Evolutionary conservation across 1,140 invertebrate species (phyloP).

Genomic region (Coptotermes formosanus): DNA sequence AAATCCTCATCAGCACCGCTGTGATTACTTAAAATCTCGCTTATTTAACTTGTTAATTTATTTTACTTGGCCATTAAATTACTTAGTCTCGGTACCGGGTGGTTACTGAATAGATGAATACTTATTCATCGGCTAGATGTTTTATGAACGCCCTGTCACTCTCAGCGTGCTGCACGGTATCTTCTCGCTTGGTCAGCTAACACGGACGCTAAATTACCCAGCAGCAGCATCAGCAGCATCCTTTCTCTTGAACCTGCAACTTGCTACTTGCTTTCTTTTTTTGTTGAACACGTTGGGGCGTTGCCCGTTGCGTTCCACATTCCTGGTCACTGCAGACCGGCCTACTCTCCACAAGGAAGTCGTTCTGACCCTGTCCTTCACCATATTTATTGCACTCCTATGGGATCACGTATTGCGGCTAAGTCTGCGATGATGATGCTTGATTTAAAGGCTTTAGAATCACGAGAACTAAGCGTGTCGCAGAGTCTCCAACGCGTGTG

Average conservation of each 20-base stretch:
- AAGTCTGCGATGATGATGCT: too few relatives aligned
- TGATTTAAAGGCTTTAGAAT: too few relatives aligned
- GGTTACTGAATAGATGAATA: too few relatives aligned
- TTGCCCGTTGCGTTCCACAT: neutral
- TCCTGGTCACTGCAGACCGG: neutral
- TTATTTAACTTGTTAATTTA: too few relatives aligned
- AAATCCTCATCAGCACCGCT: too few relatives aligned
- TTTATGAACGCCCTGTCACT: neutral
- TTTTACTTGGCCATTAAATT: too few relatives aligned
- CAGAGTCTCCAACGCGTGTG: too few relatives aligned
- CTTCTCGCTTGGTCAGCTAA: constrained; percentile 17
- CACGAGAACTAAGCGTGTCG: too few relatives aligned
- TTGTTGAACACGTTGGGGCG: neutral
- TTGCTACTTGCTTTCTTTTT: constrained; percentile 9
- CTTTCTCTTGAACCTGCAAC: constrained; percentile 6
- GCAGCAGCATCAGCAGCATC: neutral
- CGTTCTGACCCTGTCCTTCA: neutral
- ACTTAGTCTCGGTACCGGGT: too few relatives aligned
- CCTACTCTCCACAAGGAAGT: neutral
- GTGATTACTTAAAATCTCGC: too few relatives aligned
- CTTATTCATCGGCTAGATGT: neutral
- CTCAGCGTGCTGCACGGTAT: neutral
- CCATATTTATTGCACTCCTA: neutral
- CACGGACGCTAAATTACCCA: constrained; percentile 12
- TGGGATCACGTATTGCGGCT: neutral